Conservation (phyloP, 2,113 vertebrate genomes). For the Ceratotherium simum region DNA sequence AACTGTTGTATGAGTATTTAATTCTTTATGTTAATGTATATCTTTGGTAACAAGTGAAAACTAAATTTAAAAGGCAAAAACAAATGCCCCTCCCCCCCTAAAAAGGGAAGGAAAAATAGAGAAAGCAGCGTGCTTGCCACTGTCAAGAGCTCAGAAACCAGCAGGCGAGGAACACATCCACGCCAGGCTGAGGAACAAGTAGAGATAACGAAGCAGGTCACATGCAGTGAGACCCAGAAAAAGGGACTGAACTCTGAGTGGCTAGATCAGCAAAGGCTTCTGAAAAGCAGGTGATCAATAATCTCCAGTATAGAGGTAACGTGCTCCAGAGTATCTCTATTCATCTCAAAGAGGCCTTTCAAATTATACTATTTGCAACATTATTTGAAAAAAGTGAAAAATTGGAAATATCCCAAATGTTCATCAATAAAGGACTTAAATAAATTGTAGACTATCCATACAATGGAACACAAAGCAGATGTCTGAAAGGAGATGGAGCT, state of each 20-base stretch:
- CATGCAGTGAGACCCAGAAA: neutral
- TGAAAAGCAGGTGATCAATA: neutral
- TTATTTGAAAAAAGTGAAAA: neutral
- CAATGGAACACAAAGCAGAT: neutral
- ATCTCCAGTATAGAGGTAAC: neutral
- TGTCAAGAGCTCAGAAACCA: neutral
- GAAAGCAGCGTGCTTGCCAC: neutral
- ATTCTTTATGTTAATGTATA: neutral
- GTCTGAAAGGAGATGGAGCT: neutral
- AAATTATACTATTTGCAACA: neutral
- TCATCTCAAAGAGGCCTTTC: neutral
- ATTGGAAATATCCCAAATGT: constrained; percentile 13
- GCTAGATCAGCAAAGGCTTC: neutral
- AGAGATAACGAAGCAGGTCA: neutral
- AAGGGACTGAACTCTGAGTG: neutral
- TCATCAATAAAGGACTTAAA: constrained; percentile 16
- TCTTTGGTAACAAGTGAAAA: constrained; percentile 32
- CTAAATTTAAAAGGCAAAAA: constrained; percentile 22
- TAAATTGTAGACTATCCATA: neutral
- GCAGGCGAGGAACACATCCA: neutral
- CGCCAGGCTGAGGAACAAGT: neutral
- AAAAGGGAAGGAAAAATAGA: neutral
- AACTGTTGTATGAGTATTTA: neutral
- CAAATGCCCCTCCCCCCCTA: neutral
- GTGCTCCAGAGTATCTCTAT: neutral